phyloP scores from a whole-genome alignment of 2,888 invertebrate genomes.

The Baccha elongata region DNA sequence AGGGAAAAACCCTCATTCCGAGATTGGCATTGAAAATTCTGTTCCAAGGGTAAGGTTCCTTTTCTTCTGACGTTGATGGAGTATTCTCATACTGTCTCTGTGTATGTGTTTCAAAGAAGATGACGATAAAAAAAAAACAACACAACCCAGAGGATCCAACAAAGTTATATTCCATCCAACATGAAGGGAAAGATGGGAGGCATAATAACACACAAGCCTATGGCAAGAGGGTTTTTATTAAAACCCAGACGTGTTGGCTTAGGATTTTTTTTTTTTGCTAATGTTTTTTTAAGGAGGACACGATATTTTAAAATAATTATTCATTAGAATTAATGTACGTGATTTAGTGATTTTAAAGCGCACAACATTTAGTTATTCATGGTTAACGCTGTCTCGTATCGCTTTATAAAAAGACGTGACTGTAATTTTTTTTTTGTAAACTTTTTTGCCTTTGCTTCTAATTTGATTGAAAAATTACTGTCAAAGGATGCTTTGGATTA shows the following conservation, averaged over 20 bases:
- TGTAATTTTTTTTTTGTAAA: conserved; percentile 11
- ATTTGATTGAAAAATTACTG: conserved; percentile 72
- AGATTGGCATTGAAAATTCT: conserved; percentile 67
- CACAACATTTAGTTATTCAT: conserved; percentile 41
- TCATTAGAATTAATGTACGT: conserved; percentile 43
- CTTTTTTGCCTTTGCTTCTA: conserved; percentile 37
- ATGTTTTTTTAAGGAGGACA: conserved; percentile 22
- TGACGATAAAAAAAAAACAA: conserved; percentile 1
- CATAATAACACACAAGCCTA: conserved; percentile 48
- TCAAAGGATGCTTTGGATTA: conserved; percentile 61
- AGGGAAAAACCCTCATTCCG: conserved; percentile 47
- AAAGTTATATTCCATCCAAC: conserved; percentile 29
- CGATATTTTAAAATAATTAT: conserved; percentile 59
- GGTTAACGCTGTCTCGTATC: conserved; percentile 2
- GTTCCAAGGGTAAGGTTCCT: conserved; percentile 68
- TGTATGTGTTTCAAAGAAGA: conserved; percentile 29
- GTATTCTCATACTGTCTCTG: conserved; percentile 65
- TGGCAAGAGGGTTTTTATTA: conserved; percentile 62
- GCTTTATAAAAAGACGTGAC: conserved; percentile 64
- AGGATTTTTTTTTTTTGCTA: conserved; percentile 54
- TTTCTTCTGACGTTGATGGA: conserved; percentile 64
- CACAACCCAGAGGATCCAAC: conserved; percentile 20
- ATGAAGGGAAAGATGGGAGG: background rate
- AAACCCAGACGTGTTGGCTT: conserved; percentile 65
- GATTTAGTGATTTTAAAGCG: conserved; percentile 57